These are phyloP conservation scores for Saccostrea glomerata DNA, from an alignment of 1,140 invertebrate species.

Conservation along the genomic window DNA sequence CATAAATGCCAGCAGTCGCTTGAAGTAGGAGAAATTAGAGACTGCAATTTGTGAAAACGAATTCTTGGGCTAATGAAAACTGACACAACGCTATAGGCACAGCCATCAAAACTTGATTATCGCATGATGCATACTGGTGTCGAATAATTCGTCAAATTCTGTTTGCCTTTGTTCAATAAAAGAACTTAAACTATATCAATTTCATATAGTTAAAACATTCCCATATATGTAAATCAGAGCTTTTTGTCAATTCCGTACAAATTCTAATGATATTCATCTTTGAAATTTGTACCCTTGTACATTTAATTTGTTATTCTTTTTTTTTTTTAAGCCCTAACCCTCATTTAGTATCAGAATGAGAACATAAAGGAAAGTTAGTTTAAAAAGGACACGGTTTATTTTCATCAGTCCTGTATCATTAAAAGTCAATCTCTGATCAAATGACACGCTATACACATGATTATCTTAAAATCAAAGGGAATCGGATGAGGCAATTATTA, in stretches of 20 bases:
- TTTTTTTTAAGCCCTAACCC: not conserved
- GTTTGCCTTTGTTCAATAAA: slow-evolving; percentile 16
- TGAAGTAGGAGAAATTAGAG: slow-evolving; percentile 41
- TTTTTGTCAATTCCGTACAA: not conserved
- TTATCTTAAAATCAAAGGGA: slow-evolving; percentile 38
- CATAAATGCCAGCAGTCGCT: slow-evolving; percentile 33
- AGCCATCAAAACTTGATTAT: slow-evolving; percentile 43
- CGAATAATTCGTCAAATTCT: slow-evolving; percentile 29
- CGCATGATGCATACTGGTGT: slow-evolving; percentile 38
- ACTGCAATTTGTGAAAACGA: slow-evolving; percentile 44
- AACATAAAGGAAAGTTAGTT: not conserved
- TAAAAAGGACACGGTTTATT: not conserved
- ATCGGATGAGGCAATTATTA: slow-evolving; percentile 36
- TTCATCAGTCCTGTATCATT: not conserved
- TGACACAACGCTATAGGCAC: slow-evolving; percentile 40
- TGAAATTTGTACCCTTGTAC: not conserved
- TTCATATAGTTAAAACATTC: not conserved
- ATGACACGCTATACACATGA: slow-evolving; percentile 24
- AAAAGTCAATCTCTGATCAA: slow-evolving; percentile 34
- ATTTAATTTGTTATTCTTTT: not conserved
- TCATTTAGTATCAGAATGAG: not conserved
- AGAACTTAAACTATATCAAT: slow-evolving; percentile 22
- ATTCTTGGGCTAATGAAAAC: slow-evolving; percentile 40
- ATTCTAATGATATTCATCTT: slow-evolving; percentile 5
- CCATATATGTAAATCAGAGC: slow-evolving; percentile 7